Conservation (phyloP, 2,888 invertebrate genomes). For the Phortica magna region DNA sequence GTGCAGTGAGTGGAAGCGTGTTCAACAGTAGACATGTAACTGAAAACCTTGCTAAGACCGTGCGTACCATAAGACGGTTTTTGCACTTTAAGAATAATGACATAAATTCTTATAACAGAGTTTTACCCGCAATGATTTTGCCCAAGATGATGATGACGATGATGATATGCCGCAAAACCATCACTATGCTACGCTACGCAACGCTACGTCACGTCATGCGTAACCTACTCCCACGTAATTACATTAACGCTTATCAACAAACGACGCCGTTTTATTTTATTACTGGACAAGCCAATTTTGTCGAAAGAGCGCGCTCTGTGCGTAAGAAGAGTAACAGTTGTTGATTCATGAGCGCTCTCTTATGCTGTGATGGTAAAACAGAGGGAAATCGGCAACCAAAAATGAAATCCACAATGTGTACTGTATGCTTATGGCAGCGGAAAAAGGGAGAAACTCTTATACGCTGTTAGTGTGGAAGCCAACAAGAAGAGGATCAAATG, state of each 20-base stretch:
- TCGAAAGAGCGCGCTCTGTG: neutral
- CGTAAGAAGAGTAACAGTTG: neutral
- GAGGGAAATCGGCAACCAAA: neutral
- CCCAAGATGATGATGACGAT: neutral
- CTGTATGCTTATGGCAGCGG: neutral
- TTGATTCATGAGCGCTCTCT: neutral
- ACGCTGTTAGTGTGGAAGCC: too few species aligned
- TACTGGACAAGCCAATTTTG: neutral
- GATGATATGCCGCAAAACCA: neutral
- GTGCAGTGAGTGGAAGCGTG: too few species aligned
- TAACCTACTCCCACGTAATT: conserved; percentile 43
- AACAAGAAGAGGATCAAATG: too few species aligned
- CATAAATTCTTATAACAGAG: too few species aligned
- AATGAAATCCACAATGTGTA: neutral
- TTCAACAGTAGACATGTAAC: too few species aligned
- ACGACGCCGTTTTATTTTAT: neutral
- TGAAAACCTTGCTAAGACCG: too few species aligned
- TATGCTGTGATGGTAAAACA: neutral
- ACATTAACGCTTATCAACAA: conserved; percentile 48
- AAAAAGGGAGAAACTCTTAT: neutral
- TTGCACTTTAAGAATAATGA: too few species aligned
- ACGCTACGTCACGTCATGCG: conserved; percentile 36
- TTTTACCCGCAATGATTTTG: too few species aligned
- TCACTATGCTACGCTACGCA: neutral
- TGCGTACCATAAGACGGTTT: too few species aligned